Percentiles rank a stretch among this genome's conserved stretches.
Conservation (phyloP, 2,888 invertebrate genomes). For the Tiliacea aurago region DNA sequence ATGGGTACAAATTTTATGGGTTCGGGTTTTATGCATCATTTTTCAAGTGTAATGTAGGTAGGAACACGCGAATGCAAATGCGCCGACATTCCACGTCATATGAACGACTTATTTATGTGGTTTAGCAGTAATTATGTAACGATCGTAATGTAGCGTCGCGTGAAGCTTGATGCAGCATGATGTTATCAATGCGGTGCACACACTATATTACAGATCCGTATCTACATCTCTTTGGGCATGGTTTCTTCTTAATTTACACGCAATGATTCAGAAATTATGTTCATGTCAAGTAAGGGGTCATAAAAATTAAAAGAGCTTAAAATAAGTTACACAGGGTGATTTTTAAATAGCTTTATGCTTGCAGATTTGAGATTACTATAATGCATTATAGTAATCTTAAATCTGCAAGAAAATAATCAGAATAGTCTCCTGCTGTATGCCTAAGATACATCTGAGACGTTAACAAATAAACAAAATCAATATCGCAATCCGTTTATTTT, state of each 20-base stretch:
- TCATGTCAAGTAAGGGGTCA: slow-evolving; percentile 9
- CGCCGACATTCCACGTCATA: slow-evolving; percentile 51
- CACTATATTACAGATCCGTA: slow-evolving; percentile 41
- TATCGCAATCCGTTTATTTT: not conserved
- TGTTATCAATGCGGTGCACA: slow-evolving; percentile 55
- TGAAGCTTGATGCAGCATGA: slow-evolving; percentile 48
- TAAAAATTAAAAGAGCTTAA: slow-evolving; percentile 10
- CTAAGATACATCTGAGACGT: too few species aligned
- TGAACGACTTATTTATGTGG: slow-evolving; percentile 57
- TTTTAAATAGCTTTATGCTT: not conserved
- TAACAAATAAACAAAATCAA: not conserved
- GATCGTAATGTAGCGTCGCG: slow-evolving; percentile 52
- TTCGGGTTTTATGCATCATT: slow-evolving; percentile 53
- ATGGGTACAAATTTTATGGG: slow-evolving; percentile 69
- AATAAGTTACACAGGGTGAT: slow-evolving; percentile 1
- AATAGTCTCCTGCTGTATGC: not conserved
- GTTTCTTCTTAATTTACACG: slow-evolving; percentile 53
- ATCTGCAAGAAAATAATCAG: not conserved
- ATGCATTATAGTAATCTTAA: not conserved
- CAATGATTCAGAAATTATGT: slow-evolving; percentile 30
- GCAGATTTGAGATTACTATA: not conserved
- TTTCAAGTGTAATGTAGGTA: slow-evolving; percentile 53
- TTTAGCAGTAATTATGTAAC: slow-evolving; percentile 61
- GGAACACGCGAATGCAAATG: slow-evolving; percentile 60
- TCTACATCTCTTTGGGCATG: slow-evolving; percentile 49